Evolutionary conservation across 2,113 vertebrate genomes (phyloP), one percentile per base, ranked within the genome.

Genomic region (Ctenodactylus gundi): DNA sequence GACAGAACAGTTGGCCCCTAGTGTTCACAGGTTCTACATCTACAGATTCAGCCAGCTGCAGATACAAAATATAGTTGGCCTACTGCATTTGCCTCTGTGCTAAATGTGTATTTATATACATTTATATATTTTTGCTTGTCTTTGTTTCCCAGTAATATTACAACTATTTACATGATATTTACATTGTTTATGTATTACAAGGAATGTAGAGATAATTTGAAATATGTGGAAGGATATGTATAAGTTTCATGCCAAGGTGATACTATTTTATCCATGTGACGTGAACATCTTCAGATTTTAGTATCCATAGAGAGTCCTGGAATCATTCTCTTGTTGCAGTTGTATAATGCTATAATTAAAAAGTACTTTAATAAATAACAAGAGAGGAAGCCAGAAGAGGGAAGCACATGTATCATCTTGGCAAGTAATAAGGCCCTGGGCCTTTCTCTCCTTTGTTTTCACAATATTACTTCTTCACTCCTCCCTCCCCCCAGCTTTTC

Each of bases 261-360:
- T 7, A 34, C 12, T 4, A 67, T 58, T 67, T 77, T 49, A 85
- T 78, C 21, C 23, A 58, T 75, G 36, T 21, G 23, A 49, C 36
- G 57, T 77, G 60, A 41, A 18, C 70, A 68, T 68, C 25, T 25
- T 67, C 49, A 68, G 31, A 77, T 39, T 53, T 53, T 41, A 29
- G 23, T 70, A 10, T 85, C 83, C 36, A 13, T 31, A 12, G 17
- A 44, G 46, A 25, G 12, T 51, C 21, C 53, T 68, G n/a, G n/a
- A 53, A 27, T 44, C 53, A 62, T 20, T 60, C 34, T 18, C 31
- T 12, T 51, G 4, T 58, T 25, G 36, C 41, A 46, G 87, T 17
- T 68, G 5, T 65, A 70, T 51, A 78, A 64, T 89, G 11, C 55
- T 85, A 10, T 95, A 62, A 80, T 8, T 94, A 88, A 93, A 93